Evolutionary conservation across 2,888 invertebrate species (phyloP).

Genomic region (Polymixis flavicincta): DNA sequence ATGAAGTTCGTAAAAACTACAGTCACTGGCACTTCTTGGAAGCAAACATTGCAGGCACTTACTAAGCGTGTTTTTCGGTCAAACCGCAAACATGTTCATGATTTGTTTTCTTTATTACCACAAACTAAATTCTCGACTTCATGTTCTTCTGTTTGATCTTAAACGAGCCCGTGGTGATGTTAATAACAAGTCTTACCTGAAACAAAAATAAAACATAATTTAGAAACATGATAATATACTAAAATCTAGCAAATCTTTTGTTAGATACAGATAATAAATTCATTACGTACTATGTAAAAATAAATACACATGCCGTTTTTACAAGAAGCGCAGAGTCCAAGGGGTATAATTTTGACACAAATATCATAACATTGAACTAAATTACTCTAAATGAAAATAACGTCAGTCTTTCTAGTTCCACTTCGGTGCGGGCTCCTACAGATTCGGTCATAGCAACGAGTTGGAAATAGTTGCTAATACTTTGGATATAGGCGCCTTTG

Average conservation of each 20-base stretch:
- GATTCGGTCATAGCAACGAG: slow-evolving; percentile 53
- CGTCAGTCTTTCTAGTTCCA: slow-evolving; percentile 20
- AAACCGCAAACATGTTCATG: slow-evolving; percentile 39
- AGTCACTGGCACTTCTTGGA: slow-evolving; percentile 28
- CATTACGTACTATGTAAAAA: slow-evolving; percentile 1
- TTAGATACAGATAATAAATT: neutral
- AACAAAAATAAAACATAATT: slow-evolving; percentile 58
- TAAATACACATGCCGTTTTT: slow-evolving; percentile 17
- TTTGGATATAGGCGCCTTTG: slow-evolving; percentile 56
- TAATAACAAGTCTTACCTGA: slow-evolving; percentile 57
- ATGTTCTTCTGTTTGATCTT: slow-evolving; percentile 17
- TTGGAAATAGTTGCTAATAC: slow-evolving; percentile 51
- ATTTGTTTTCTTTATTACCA: slow-evolving; percentile 23
- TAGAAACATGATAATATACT: slow-evolving; percentile 28
- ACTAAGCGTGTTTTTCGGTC: slow-evolving; percentile 43
- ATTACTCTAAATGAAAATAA: slow-evolving; percentile 24
- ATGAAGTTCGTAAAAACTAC: slow-evolving; percentile 18
- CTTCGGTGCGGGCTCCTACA: slow-evolving; percentile 53
- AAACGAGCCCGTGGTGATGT: slow-evolving; percentile 14
- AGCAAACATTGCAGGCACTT: slow-evolving; percentile 27
- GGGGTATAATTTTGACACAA: slow-evolving; percentile 1
- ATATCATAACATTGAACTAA: slow-evolving; percentile 19
- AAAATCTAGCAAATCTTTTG: slow-evolving; percentile 3
- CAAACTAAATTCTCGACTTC: neutral
- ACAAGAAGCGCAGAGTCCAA: slow-evolving; percentile 18